These are phyloP conservation scores for Nesoenas mayeri DNA, from an alignment of 2,113 vertebrate genomes.

Conservation along the genomic window DNA sequence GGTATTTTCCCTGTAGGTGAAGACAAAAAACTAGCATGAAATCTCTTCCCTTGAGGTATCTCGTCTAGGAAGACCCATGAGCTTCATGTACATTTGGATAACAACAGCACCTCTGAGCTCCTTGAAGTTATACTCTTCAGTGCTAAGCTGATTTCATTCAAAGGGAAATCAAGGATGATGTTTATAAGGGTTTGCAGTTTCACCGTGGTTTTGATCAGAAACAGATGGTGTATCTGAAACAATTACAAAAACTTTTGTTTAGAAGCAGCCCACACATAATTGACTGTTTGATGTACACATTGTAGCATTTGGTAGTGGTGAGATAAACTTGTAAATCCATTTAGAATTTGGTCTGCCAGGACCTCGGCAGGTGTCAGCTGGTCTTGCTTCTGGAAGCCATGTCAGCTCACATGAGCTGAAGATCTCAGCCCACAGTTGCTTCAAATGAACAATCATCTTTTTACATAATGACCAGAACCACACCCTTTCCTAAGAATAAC, in stretches of 20 bases:
- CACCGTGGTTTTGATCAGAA: conserved; percentile 53
- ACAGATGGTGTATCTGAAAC: conserved; percentile 62
- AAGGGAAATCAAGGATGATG: conserved; percentile 30
- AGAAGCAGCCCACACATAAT: conserved; percentile 29
- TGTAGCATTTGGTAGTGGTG: not conserved
- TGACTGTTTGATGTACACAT: not conserved
- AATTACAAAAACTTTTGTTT: conserved; percentile 64
- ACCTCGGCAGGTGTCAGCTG: conserved; percentile 26
- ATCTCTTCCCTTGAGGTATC: not conserved
- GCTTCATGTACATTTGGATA: not conserved
- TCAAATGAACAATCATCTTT: not conserved
- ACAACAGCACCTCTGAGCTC: not conserved
- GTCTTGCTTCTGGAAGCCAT: not conserved
- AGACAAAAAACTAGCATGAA: not conserved
- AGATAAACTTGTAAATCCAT: conserved; percentile 1
- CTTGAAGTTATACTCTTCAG: conserved; percentile 31
- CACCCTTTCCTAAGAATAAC: not conserved
- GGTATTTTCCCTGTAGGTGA: not conserved
- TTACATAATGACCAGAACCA: not conserved
- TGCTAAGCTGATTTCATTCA: conserved; percentile 37
- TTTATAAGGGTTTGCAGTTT: conserved; percentile 45
- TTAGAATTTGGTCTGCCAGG: not conserved
- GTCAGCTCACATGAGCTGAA: not conserved
- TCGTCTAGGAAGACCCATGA: not conserved
- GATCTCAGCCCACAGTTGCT: not conserved